Evolutionary conservation across 1,140 invertebrate genomes (phyloP).

Genomic region (Hydropsyche tenuis): DNA sequence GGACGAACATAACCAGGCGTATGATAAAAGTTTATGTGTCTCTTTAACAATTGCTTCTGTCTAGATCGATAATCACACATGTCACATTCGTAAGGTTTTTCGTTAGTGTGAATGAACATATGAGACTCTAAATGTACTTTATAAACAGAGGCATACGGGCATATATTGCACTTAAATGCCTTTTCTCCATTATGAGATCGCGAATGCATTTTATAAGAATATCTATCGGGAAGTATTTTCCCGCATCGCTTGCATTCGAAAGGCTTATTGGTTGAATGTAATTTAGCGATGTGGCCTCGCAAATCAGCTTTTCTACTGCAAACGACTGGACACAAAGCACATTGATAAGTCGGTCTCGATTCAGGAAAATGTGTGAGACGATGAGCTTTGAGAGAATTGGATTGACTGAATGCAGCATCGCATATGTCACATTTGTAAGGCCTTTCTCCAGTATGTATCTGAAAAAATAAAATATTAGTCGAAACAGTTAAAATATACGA

Average conservation of each 20-base stretch:
- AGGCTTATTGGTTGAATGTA: slow-evolving; percentile 87
- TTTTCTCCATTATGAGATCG: slow-evolving; percentile 90
- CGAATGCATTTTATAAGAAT: slow-evolving; percentile 68
- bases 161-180: slow-evolving; percentile 90
- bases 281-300: slow-evolving; percentile 89
- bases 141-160: slow-evolving; percentile 88
- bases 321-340: slow-evolving; percentile 89
- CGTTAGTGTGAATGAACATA: slow-evolving; percentile 89
- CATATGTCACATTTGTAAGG: slow-evolving; percentile 91
- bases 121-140: slow-evolving; percentile 88
- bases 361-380: slow-evolving; percentile 87
- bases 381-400: slow-evolving; percentile 89
- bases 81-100: slow-evolving; percentile 82
- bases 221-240: slow-evolving; percentile 84
- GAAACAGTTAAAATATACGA: neutral
- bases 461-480: neutral
- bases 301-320: slow-evolving; percentile 94
- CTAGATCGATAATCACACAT: slow-evolving; percentile 76
- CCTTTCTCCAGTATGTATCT: slow-evolving; percentile 79
- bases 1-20: slow-evolving; percentile 85
- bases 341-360: slow-evolving; percentile 90
- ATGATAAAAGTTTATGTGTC: slow-evolving; percentile 89
- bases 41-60: slow-evolving; percentile 86
- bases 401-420: slow-evolving; percentile 86
- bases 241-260: slow-evolving; percentile 87